These are phyloP conservation scores for Crenuchus spilurus DNA, from an alignment of 2,797 vertebrate genomes.

Conservation along the genomic window DNA sequence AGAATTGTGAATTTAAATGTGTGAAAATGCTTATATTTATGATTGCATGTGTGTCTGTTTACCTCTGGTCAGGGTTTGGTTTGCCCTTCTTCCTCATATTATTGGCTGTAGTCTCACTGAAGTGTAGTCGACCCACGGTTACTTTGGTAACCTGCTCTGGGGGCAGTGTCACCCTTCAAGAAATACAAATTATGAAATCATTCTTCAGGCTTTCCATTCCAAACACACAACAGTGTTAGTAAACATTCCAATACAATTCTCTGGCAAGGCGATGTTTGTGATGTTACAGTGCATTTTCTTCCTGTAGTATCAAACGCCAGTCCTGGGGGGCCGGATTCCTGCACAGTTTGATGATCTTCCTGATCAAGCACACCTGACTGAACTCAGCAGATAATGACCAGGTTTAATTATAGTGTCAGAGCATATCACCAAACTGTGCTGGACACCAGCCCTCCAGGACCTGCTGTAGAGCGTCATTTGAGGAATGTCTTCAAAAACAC, in stretches of 20 bases:
- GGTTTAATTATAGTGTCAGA: too few relatives aligned
- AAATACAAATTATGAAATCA: not conserved
- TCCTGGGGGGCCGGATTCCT: too few relatives aligned
- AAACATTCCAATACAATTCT: not conserved
- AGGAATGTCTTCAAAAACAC: not conserved
- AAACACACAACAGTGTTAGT: not conserved
- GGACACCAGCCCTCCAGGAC: too few relatives aligned
- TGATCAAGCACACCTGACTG: too few relatives aligned
- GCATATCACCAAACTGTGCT: too few relatives aligned
- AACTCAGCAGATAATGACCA: too few relatives aligned
- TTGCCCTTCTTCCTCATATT: slow-evolving; percentile 99
- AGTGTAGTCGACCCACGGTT: slow-evolving; percentile 95
- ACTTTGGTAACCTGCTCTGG: slow-evolving; percentile 98
- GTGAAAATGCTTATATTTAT: not conserved
- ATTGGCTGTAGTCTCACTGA: slow-evolving; percentile 97
- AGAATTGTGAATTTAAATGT: not conserved
- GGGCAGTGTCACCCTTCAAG: slow-evolving; percentile 87
- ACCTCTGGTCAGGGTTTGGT: slow-evolving; percentile 99
- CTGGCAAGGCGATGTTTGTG: not conserved
- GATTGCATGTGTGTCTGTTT: slow-evolving; percentile 20
- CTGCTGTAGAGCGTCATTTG: too few relatives aligned
- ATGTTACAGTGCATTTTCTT: not conserved
- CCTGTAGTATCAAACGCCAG: too few relatives aligned
- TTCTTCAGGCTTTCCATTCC: too few relatives aligned
- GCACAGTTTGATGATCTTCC: too few relatives aligned